Base-by-base conservation (phyloP, 2,888 invertebrate genomes). In the Coenonympha glycerion region DNA sequence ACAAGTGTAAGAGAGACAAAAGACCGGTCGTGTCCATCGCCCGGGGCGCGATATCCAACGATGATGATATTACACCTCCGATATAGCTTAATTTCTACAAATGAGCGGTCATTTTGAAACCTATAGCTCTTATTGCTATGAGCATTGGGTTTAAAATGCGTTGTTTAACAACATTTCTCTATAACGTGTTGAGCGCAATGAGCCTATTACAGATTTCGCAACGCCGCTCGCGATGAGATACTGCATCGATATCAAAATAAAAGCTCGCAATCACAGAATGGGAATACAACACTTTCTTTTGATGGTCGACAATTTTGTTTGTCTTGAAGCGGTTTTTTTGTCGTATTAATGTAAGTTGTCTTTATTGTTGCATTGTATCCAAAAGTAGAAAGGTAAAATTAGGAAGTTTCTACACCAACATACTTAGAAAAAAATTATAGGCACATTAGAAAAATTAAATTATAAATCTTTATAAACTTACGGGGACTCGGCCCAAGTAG, bases 161-260 rank as follows among this genome's bases (percentile, higher is more conserved):
- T 13, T 33, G 24, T 9, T 26, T 18, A n/a, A 63, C 69, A 58
- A 67, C 66, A 74, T 75, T 73, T 70, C 71, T 79, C 77, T 79
- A 81, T 79, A 73, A 81, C 68, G 78, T 79, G 79, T 73, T 75
- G 74, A 71, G 71, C 69, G 65, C 75, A 78, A 77, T 76, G 71
- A 71, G 70, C 71, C 69, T 71, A 74, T 78, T 76, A 74, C 69
- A 71, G 69, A 64, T 65, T 69, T 69, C 65, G 68, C 59, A 57
- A 56, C 52, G 57, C 42, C 41, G 42, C 45, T 36, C 41, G 42
- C 52, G 54, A 54, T 51, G 51, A 48, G 39, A 50, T 45, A 50
- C 36, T 36, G 42, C 36, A 50, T 55, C 47, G 57, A 57, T 55
- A 47, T 46, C 36, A 45, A 49, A 49, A 49, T 53, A 57, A 76